Percentiles rank a stretch among this genome's conserved stretches.
Conservation (phyloP, 2,797 vertebrate species). For the Presbytis comata region DNA sequence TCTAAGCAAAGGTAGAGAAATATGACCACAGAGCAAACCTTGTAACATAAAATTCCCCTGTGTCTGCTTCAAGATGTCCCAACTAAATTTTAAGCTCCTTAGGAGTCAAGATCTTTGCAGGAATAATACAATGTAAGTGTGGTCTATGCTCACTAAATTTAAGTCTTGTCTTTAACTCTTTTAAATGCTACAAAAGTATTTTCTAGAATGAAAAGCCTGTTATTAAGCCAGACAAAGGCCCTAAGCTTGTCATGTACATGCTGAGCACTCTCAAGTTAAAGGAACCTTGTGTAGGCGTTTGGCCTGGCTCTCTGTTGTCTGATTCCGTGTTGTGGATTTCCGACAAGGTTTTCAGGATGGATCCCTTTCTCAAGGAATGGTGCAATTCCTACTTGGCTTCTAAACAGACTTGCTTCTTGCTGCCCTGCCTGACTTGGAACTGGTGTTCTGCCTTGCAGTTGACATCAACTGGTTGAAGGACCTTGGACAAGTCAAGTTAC, state of each 20-base stretch:
- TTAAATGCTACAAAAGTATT: neutral
- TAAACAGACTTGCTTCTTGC: neutral
- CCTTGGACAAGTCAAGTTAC: neutral
- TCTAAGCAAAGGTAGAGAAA: conserved; percentile 8
- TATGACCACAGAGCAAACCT: neutral
- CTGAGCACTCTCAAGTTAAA: neutral
- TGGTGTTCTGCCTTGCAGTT: neutral
- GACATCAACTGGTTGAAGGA: neutral
- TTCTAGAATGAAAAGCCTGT: neutral
- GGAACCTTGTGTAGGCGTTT: neutral
- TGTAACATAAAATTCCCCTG: neutral
- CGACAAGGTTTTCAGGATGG: neutral
- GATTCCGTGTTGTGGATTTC: neutral
- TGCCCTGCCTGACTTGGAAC: neutral
- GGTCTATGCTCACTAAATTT: neutral
- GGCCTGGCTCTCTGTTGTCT: neutral
- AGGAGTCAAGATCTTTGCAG: neutral
- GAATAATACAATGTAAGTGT: neutral
- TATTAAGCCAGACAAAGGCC: neutral
- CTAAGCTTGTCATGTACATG: neutral
- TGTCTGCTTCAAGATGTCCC: neutral
- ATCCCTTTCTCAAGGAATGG: neutral
- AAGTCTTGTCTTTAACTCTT: conserved; percentile 19
- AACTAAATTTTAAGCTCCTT: neutral
- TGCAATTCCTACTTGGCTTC: neutral